Evolutionary conservation across 1,140 invertebrate genomes (phyloP).

Genomic region (Nebria ingens): DNA sequence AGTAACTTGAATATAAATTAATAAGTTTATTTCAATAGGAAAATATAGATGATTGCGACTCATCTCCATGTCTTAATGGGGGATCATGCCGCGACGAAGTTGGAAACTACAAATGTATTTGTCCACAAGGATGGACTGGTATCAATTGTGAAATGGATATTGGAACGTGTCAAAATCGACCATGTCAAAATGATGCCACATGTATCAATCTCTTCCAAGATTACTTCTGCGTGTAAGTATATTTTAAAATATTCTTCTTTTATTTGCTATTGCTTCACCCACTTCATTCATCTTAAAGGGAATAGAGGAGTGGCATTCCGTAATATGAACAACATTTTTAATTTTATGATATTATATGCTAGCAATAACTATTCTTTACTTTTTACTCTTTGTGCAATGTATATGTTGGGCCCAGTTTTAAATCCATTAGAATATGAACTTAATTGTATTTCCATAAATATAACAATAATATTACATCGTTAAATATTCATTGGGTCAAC

Average conservation of each 20-base stretch:
- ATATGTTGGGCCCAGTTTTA: too few relatives aligned
- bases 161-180: conserved; percentile 70
- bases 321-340: too few relatives aligned
- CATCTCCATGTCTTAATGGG: conserved; percentile 77
- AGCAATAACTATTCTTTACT: too few relatives aligned
- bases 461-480: too few relatives aligned
- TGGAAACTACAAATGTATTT: conserved; percentile 73
- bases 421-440: too few relatives aligned
- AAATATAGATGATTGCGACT: conserved; percentile 83
- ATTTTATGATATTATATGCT: too few relatives aligned
- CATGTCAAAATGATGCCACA: conserved; percentile 85
- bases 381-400: too few relatives aligned
- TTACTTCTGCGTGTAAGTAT: conserved; percentile 86
- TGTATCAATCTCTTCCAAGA: conserved; percentile 93
- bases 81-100: conserved; percentile 82
- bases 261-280: not conserved
- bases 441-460: too few relatives aligned
- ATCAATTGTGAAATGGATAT: conserved; percentile 77
- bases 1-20: conserved; percentile 14
- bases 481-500: too few relatives aligned
- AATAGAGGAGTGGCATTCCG: too few relatives aligned
- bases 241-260: conserved; percentile 13
- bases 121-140: conserved; percentile 82
- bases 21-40: conserved; percentile 26
- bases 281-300: conserved; percentile 11